These are phyloP conservation scores for Trochalopteron elliotii DNA, from an alignment of 2,113 vertebrate genomes.

Conservation along the genomic window DNA sequence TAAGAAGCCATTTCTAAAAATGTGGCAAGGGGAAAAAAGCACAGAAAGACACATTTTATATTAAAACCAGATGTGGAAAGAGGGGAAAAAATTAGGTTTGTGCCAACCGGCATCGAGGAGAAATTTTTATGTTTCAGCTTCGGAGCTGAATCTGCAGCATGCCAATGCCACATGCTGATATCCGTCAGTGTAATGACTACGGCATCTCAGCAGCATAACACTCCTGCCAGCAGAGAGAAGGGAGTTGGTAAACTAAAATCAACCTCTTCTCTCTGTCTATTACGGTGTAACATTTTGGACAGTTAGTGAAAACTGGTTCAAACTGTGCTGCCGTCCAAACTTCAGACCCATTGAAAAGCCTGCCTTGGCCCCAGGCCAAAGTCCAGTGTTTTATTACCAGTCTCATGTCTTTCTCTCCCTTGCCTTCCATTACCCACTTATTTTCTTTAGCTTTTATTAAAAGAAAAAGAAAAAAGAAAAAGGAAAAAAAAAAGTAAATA, in stretches of 20 bases:
- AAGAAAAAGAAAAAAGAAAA: not conserved
- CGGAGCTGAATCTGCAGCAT: not conserved
- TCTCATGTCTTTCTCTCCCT: conserved; percentile 35
- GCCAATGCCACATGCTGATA: conserved; percentile 25
- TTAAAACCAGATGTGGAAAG: conserved; percentile 50
- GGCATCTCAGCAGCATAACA: not conserved
- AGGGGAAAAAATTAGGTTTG: not conserved
- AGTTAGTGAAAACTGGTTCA: conserved; percentile 20
- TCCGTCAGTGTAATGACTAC: not conserved
- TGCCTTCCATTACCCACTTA: not conserved
- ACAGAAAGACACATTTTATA: conserved; percentile 28
- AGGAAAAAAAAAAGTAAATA: not conserved
- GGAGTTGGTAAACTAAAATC: conserved; percentile 18
- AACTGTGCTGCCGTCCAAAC: conserved; percentile 25
- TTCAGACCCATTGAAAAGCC: conserved; percentile 39
- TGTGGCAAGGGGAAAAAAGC: not conserved
- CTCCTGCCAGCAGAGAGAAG: conserved; percentile 9
- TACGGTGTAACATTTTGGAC: not conserved
- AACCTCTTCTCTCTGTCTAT: not conserved
- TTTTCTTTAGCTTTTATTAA: conserved; percentile 10
- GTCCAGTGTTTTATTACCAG: conserved; percentile 25
- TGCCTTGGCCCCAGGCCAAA: conserved; percentile 31
- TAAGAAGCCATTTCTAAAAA: not conserved
- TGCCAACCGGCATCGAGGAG: conserved; percentile 27
- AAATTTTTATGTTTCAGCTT: not conserved